A percentile compares a stretch with the other conserved stretches of the same genome.
These are phyloP conservation scores for Pherbina coryleti DNA, from an alignment of 2,888 invertebrate genomes.

Conservation along the genomic window DNA sequence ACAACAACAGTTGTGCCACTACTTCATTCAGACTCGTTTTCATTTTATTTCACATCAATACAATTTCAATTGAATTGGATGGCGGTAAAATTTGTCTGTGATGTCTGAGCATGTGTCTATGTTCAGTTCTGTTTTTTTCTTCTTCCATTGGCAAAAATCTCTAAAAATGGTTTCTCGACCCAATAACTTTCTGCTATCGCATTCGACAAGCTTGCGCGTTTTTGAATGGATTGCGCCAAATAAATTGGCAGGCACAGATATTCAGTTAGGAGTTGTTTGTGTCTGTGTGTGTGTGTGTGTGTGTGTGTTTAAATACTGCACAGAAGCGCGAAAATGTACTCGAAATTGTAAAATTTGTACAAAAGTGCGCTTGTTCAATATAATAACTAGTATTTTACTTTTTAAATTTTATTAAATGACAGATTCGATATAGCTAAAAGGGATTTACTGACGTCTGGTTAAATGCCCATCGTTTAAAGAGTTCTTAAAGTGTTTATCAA, in stretches of 20 bases:
- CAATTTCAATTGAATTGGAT: slow-evolving; percentile 15
- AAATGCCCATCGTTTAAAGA: too few species aligned
- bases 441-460: too few species aligned
- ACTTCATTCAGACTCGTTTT: slow-evolving; percentile 22
- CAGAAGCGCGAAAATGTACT: too few species aligned
- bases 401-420: too few species aligned
- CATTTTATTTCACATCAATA: neutral
- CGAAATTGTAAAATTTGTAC: too few species aligned
- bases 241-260: slow-evolving; percentile 7
- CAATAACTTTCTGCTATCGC: slow-evolving; percentile 30
- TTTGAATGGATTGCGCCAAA: slow-evolving; percentile 13
- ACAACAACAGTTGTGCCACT: neutral
- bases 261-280: too few species aligned
- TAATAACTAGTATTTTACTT: too few species aligned
- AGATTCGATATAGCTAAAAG: too few species aligned
- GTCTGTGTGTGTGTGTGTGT: too few species aligned
- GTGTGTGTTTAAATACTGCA: too few species aligned
- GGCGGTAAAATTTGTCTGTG: neutral
- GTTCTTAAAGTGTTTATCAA: too few species aligned
- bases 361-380: too few species aligned
- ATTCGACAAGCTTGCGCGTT: neutral
- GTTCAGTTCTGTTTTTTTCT: neutral
- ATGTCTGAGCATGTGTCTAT: neutral
- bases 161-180: slow-evolving; percentile 26
- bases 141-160: slow-evolving; percentile 10